These are phyloP conservation scores for Percopsis omiscomaycus DNA, from an alignment of 2,797 vertebrate genomes.

Conservation along the genomic window DNA sequence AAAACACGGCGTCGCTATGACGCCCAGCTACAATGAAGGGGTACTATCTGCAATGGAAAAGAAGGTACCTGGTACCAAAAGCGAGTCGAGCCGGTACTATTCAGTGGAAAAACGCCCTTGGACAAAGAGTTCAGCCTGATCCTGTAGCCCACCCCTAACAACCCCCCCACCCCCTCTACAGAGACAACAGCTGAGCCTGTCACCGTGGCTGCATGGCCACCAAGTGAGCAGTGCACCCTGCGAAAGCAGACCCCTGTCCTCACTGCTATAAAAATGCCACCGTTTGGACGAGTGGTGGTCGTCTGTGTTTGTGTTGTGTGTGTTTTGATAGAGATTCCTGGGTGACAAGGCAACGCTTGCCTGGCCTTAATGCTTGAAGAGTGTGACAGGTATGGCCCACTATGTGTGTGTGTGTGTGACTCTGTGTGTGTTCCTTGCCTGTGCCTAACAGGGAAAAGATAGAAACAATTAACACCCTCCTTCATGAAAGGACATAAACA, in stretches of 20 bases:
- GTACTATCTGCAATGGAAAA: too few relatives aligned
- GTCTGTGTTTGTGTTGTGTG: constrained; percentile 20
- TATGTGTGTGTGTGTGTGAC: constrained; percentile 21
- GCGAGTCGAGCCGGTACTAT: too few relatives aligned
- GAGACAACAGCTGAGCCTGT: constrained; percentile 66
- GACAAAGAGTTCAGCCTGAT: constrained; percentile 37
- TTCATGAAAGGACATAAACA: too few relatives aligned
- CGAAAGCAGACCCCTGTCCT: constrained; percentile 44
- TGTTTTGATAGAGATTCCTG: constrained; percentile 64
- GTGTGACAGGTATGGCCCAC: constrained; percentile 47
- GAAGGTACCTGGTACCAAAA: too few relatives aligned
- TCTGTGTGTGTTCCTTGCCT: constrained; percentile 40
- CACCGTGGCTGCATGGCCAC: constrained; percentile 51
- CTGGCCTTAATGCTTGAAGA: constrained; percentile 51
- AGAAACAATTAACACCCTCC: constrained; percentile 15
- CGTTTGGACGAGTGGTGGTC: constrained; percentile 64
- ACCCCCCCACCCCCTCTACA: not conserved
- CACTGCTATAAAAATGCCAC: constrained; percentile 67
- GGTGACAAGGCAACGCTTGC: constrained; percentile 50
- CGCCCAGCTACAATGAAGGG: too few relatives aligned
- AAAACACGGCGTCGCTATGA: too few relatives aligned
- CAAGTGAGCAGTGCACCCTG: constrained; percentile 55
- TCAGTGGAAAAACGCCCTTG: too few relatives aligned
- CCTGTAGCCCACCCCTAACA: constrained; percentile 12
- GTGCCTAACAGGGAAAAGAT: constrained; percentile 37